Base-by-base conservation (phyloP, 2,888 invertebrate genomes). In the Belgica antarctica region DNA sequence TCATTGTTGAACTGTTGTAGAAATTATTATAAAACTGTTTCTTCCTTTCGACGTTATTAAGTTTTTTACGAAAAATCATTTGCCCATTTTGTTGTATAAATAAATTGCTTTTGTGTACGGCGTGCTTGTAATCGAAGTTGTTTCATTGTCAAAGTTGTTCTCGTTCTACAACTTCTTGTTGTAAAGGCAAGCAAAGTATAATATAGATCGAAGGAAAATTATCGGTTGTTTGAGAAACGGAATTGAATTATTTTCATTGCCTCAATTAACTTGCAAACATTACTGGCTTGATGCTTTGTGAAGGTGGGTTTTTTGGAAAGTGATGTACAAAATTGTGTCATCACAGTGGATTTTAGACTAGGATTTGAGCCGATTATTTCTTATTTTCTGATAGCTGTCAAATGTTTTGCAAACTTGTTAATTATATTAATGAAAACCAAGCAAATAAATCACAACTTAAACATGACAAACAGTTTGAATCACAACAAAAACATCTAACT, bases 31-130 rank as follows among this genome's bases (percentile, higher is more conserved):
- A 59, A 59, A 19, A 27, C 25, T 4, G 52, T 28, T 46, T 68
- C 57, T 66, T 66, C 66, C 66, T 66, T 65, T 31, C n/a, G 10
- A 28, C 7, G 8, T 12, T 7, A 5, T 3, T n/a, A 7, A 7
- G 27, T 10, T 36, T 41, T 65, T 12, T 25, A 27, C 12, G 41
- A 65, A 46, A 65, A 47, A 65, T 65, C 46, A 63, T 63, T 63
- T 63, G 63, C 63, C 41, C 63, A 63, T 63, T 63, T 63, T 28
- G 27, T 61, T 61, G 25, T 61, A 61, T 15, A 62, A 62, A 52
- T 31, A 68, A 68, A 68, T 68, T 68, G 68, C 68, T 22, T 68
- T 68, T 68, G 68, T 68, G 47, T 31, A 57, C 19, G 57, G 52
- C 34, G 28, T 28, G 47, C 57, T 57, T 52, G 68, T 57, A 68